phyloP scores from a whole-genome alignment of 2,888 invertebrate species.

The Chrysolina haemoptera region DNA sequence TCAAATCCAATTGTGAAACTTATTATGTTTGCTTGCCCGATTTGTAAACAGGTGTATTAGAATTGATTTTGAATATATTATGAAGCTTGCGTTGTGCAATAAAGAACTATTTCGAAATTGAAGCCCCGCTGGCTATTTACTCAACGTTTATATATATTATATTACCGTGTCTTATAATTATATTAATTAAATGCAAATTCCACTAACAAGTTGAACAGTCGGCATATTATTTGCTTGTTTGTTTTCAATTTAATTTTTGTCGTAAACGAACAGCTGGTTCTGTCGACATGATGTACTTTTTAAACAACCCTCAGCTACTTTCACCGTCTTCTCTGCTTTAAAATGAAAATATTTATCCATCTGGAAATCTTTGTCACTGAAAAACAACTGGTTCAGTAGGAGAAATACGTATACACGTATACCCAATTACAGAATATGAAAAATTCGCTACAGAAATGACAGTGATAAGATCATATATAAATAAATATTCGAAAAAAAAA shows the following conservation, averaged over 20 bases:
- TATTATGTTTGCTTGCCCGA: slow-evolving; percentile 1
- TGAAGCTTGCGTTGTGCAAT: slow-evolving; percentile 22
- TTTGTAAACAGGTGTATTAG: slow-evolving; percentile 22
- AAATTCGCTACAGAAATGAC: too few relatives aligned
- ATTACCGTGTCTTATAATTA: slow-evolving; percentile 36
- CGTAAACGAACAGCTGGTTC: background rate
- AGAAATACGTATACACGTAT: too few relatives aligned
- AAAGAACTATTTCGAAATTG: slow-evolving; percentile 34
- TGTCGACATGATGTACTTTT: slow-evolving; percentile 1
- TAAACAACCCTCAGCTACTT: background rate
- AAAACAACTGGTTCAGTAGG: too few relatives aligned
- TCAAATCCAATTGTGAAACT: slow-evolving; percentile 11
- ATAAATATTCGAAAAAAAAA: too few relatives aligned
- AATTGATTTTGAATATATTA: slow-evolving; percentile 16
- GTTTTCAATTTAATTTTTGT: slow-evolving; percentile 28
- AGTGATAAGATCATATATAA: too few relatives aligned
- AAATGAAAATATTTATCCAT: background rate
- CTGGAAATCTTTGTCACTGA: background rate
- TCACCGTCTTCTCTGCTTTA: background rate
- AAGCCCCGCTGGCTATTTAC: slow-evolving; percentile 32
- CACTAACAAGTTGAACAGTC: slow-evolving; percentile 22
- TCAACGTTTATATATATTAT: slow-evolving; percentile 35
- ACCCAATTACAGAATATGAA: too few relatives aligned
- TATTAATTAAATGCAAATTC: slow-evolving; percentile 40
- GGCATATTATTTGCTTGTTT: slow-evolving; percentile 20